A percentile compares a stretch with the other conserved stretches of the same genome.
phyloP scores from a whole-genome alignment of 2,797 vertebrate species.

The Silurus lanzhouensis region DNA sequence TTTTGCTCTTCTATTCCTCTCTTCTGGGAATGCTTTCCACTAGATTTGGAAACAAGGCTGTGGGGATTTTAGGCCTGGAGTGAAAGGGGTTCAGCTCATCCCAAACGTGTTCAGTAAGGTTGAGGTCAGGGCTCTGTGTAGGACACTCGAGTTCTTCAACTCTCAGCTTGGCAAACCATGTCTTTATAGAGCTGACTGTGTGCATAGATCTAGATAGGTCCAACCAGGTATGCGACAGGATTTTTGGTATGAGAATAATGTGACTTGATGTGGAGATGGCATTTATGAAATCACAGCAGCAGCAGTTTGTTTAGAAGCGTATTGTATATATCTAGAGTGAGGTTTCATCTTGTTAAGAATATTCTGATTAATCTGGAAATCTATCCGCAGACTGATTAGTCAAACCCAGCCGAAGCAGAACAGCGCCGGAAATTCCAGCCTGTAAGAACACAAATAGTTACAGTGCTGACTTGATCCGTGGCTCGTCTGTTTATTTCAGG shows the following conservation, averaged over 20 bases:
- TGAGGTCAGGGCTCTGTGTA: neutral
- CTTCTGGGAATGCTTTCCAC: neutral
- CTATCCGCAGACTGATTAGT: constrained; percentile 30
- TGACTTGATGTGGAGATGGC: too few relatives aligned
- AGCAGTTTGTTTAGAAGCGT: too few relatives aligned
- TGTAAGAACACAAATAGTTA: constrained; percentile 25
- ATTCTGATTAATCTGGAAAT: constrained; percentile 4
- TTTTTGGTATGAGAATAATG: neutral
- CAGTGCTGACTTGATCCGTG: neutral
- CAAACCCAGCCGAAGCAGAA: constrained; percentile 26
- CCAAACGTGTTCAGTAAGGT: neutral
- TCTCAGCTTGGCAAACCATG: neutral
- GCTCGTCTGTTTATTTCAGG: constrained; percentile 9
- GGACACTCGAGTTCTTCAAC: neutral
- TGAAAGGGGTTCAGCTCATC: neutral
- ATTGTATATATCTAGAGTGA: neutral
- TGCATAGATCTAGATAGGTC: too few relatives aligned
- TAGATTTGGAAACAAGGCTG: neutral
- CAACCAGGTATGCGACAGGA: neutral
- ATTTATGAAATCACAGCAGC: neutral
- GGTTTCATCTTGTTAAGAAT: constrained; percentile 3
- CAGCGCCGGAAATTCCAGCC: constrained; percentile 41
- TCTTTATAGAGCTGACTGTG: neutral
- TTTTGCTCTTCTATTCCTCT: neutral
- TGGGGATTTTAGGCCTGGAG: neutral